These are phyloP conservation scores for Empis stercorea DNA, from an alignment of 2,888 invertebrate species.

Conservation along the genomic window DNA sequence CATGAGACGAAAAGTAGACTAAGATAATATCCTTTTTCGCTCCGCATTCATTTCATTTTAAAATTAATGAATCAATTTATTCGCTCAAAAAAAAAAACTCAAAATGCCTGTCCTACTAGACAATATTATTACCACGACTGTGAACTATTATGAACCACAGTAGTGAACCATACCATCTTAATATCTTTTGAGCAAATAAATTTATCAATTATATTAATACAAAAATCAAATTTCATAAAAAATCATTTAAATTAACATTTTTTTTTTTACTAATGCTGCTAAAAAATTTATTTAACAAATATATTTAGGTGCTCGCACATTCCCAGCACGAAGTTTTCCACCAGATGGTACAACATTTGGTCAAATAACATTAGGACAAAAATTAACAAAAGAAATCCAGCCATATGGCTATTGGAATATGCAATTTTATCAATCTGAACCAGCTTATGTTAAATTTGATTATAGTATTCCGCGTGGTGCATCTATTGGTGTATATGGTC, in stretches of 20 bases:
- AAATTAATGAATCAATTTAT: too few species aligned
- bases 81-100: too few species aligned
- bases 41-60: too few species aligned
- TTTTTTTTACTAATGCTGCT: conserved; percentile 9
- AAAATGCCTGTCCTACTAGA: too few species aligned
- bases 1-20: too few species aligned
- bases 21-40: too few species aligned
- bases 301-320: conserved; percentile 65
- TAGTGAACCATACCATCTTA: too few species aligned
- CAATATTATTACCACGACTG: too few species aligned
- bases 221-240: conserved; percentile 2
- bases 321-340: conserved; percentile 81
- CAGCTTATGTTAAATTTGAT: conserved; percentile 88
- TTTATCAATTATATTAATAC: neutral
- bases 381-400: conserved; percentile 76
- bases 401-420: conserved; percentile 96
- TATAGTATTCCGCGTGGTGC: conserved; percentile 84
- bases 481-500: conserved; percentile 87
- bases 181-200: too few species aligned
- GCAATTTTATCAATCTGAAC: conserved; percentile 91
- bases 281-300: too few species aligned
- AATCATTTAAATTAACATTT: conserved; percentile 4
- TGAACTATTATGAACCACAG: too few species aligned
- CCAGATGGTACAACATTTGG: conserved; percentile 87
- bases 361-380: conserved; percentile 77